Evolutionary conservation across 2,113 vertebrate genomes (phyloP), one percentile per base, ranked within the genome.

Genomic region (Phodopus roborovskii): DNA sequence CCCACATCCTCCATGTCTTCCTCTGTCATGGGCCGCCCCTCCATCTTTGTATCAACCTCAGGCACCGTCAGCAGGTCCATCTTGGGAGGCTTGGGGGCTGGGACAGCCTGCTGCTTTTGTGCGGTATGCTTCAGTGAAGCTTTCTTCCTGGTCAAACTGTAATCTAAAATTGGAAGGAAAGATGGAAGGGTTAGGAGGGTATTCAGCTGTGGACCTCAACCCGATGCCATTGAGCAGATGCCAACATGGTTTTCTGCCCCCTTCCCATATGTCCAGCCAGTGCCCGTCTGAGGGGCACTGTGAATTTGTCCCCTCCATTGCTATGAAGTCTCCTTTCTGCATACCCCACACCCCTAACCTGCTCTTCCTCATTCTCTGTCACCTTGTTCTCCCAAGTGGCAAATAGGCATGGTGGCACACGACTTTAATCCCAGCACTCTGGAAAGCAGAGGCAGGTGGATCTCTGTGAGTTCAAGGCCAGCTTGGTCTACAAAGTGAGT

Each of bases 1-100:
- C 97, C 97, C 1, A 94, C 56, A 0, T 98, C 97, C 39, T 98
- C 97, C 97, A 98, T 98, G 39, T 98, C 95, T 64, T 96, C 97
- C 26, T 97, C 96, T 7, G 91, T 97, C 85, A 97, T 74, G 19
- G 97, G 98, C 85, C 96, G 87, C 0, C 73, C 50, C 45, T 98
- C 98, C 5, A 1, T 50, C 9, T 92, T 39, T 2, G 22, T 66
- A 42, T 91, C 75, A 1, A 96, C 30, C 13, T 22, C 1, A 0
- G 98, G 98, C 48, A 98, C 97, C 0, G 48, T 90, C 73, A 98
- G 96, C 60, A 92, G 88, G 66, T 93, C 79, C 75, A 95, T 93
- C 64, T 74, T 66, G 12, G 56, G 48, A 58, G 68, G 16, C 62
- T 74, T 53, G 5, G 50, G 30, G 74, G 26, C 3, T 2, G 12